Percentiles rank a stretch among this genome's conserved stretches.
Conservation (phyloP, 2,797 vertebrate genomes). For the Megalops cyprinoides region DNA sequence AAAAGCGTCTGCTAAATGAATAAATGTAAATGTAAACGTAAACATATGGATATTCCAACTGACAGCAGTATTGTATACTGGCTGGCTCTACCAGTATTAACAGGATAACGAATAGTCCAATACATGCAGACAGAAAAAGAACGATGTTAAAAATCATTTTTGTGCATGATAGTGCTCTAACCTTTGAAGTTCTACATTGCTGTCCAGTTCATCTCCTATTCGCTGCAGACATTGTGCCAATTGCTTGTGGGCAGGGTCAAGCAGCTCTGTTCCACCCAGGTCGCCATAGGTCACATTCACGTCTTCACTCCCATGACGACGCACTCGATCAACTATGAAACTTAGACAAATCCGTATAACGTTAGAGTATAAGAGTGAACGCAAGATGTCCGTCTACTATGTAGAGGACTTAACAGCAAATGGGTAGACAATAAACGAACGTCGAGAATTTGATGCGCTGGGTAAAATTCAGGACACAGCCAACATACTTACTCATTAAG, state of each 20-base stretch:
- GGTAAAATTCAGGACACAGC: background rate
- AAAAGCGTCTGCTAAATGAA: too few relatives aligned
- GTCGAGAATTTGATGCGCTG: background rate
- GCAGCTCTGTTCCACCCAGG: conserved; percentile 61
- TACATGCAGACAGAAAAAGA: background rate
- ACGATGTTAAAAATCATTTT: background rate
- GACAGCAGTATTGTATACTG: background rate
- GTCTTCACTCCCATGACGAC: conserved; percentile 52
- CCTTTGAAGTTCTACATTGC: conserved; percentile 81
- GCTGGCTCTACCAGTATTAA: background rate
- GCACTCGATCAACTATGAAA: conserved; percentile 79
- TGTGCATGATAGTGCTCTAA: conserved; percentile 42
- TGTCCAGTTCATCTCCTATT: conserved; percentile 86
- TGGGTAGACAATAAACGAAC: background rate
- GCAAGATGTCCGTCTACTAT: background rate
- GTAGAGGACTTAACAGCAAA: background rate
- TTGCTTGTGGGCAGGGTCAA: conserved; percentile 76
- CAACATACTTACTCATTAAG: conserved; percentile 70
- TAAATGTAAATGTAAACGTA: too few relatives aligned
- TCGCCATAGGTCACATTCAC: conserved; percentile 60
- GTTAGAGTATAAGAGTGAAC: background rate
- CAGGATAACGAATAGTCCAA: too few relatives aligned
- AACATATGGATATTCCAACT: background rate
- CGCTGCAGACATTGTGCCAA: conserved; percentile 79
- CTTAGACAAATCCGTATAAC: conserved; percentile 54